phyloP scores from a whole-genome alignment of 2,888 invertebrate genomes.

The Rhingia rostrata region DNA sequence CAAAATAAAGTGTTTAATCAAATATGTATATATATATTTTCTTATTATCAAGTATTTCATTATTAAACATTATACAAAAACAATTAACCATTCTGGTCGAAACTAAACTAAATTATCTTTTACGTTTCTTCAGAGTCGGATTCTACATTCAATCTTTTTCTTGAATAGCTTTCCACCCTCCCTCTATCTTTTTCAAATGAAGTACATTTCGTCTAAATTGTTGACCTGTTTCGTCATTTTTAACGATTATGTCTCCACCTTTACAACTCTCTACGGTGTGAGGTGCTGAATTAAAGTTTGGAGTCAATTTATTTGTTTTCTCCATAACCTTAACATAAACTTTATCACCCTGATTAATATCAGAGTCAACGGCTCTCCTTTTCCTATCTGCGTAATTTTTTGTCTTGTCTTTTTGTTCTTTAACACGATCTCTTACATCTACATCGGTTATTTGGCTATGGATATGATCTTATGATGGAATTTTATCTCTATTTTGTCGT shows the following conservation, averaged over 20 bases:
- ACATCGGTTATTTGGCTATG: no score
- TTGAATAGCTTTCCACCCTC: conserved; percentile 1
- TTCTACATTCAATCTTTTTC: not conserved
- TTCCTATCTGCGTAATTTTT: conserved; percentile 49
- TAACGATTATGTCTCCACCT: conserved; percentile 10
- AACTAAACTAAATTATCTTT: no score
- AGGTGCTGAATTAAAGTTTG: conserved; percentile 17
- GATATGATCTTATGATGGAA: no score
- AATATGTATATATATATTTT: no score
- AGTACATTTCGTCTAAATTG: conserved; percentile 7
- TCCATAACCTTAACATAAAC: conserved; percentile 35
- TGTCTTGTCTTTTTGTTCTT: conserved; percentile 32
- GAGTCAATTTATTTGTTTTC: conserved; percentile 11
- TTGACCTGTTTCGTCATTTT: conserved; percentile 31
- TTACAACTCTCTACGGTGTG: conserved; percentile 13
- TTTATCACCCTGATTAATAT: conserved; percentile 28
- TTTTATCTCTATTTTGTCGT: no score
- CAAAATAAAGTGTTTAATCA: no score
- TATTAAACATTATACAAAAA: no score
- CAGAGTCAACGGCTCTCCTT: conserved; percentile 13
- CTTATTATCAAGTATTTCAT: no score
- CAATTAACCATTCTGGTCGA: no score
- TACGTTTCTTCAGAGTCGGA: no score
- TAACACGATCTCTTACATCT: no score
- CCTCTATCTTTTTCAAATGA: conserved; percentile 24